Evolutionary conservation across 2,113 vertebrate species (phyloP).

Genomic region (Plecturocebus donacophilus): DNA sequence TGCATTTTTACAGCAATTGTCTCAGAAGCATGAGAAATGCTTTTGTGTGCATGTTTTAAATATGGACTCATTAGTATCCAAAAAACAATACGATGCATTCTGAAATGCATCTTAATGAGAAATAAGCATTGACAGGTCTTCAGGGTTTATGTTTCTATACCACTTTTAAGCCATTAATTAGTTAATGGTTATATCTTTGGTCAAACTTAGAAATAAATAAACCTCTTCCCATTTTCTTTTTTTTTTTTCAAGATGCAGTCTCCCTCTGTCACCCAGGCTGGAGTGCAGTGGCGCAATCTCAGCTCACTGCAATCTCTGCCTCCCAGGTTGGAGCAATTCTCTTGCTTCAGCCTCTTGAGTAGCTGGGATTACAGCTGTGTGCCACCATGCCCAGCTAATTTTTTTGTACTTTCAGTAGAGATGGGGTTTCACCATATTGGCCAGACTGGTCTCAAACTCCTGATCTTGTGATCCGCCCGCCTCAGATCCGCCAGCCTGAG

Average conservation of each 20-base stretch:
- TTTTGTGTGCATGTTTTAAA: conserved; percentile 66
- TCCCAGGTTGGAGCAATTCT: too few species aligned
- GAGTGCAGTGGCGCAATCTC: too few species aligned
- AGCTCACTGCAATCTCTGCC: too few species aligned
- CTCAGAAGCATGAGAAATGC: conserved; percentile 71
- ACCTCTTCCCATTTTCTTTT: background rate
- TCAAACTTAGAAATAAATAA: conserved; percentile 17
- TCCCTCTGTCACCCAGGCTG: too few species aligned
- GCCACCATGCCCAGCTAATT: rapidly evolving
- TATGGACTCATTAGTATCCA: conserved; percentile 71
- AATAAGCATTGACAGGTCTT: conserved; percentile 9
- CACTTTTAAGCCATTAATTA: conserved; percentile 20
- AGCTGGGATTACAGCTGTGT: too few species aligned
- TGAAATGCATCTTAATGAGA: conserved; percentile 52
- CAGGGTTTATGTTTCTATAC: background rate
- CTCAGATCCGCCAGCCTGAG: rapidly evolving
- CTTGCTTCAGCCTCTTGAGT: too few species aligned
- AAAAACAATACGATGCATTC: conserved; percentile 65
- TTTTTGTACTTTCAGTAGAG: too few species aligned
- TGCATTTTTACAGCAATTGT: conserved; percentile 79
- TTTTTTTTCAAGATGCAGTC: too few species aligned
- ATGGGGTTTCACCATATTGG: too few species aligned
- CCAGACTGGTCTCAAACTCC: too few species aligned
- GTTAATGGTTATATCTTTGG: background rate
- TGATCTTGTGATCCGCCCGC: rapidly evolving